Conservation (phyloP, 2,797 vertebrate species). For the Crenichthys baileyi region DNA sequence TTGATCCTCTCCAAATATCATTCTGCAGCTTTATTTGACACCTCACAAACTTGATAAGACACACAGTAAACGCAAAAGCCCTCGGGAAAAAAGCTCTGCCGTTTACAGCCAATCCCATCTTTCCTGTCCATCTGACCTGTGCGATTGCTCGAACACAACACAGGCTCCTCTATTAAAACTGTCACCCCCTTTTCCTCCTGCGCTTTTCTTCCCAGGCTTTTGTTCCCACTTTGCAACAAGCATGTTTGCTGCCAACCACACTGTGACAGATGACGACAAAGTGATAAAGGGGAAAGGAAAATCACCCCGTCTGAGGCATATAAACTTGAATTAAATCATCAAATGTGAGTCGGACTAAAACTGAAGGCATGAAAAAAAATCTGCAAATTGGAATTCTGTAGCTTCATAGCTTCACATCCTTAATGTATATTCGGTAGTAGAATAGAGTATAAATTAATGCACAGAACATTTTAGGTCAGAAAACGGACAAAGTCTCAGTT, state of each 20-base stretch:
- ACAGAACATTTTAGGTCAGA: neutral
- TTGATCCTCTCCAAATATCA: constrained; percentile 15
- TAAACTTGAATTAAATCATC: constrained; percentile 29
- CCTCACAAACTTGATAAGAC: constrained; percentile 61
- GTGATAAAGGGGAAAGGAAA: constrained; percentile 36
- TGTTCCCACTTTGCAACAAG: constrained; percentile 64
- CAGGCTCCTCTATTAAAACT: constrained; percentile 51
- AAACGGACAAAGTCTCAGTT: neutral
- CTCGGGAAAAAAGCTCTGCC: constrained; percentile 16
- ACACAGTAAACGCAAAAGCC: constrained; percentile 50
- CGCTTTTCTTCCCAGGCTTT: constrained; percentile 48
- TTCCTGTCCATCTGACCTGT: constrained; percentile 36
- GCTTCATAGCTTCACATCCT: neutral
- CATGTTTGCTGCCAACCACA: constrained; percentile 55
- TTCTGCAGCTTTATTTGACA: constrained; percentile 27
- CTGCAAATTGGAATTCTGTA: neutral
- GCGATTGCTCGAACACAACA: constrained; percentile 39
- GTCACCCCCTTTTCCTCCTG: constrained; percentile 42
- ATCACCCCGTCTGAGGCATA: constrained; percentile 6
- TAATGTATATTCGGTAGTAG: no score
- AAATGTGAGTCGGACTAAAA: constrained; percentile 9
- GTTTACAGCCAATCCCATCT: constrained; percentile 46
- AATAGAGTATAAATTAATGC: no score
- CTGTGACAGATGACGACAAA: constrained; percentile 63
- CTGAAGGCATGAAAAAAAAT: neutral